Base-by-base conservation (phyloP, 2,888 invertebrate species). In the Metacarcinus magister region DNA sequence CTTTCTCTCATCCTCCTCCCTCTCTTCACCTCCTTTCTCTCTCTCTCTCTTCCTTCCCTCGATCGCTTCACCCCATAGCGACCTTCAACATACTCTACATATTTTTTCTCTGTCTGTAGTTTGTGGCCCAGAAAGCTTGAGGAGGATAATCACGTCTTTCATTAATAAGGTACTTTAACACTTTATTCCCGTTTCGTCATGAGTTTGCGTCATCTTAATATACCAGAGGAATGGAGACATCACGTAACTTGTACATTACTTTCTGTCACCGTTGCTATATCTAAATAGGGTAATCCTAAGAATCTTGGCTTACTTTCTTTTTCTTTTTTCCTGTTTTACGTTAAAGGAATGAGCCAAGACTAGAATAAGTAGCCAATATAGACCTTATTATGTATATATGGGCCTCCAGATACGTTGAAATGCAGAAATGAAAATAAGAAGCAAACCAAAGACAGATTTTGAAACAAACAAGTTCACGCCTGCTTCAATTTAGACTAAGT, bases 51-150 rank as follows among this genome's bases (percentile, higher is more conserved):
- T 10, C 16, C 60, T 13, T 48, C 48, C 10, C 48, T 48, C 48
- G 7, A 48, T 48, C 5, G 48, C 48, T 13, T 48, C 48, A n/a
- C 10, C 48, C 48, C 48, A 48, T 48, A 48, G 5, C 5, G 48
- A 8, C 48, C 48, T 48, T 48, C 7, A 48, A 48, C 7, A 48
- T 8, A 13, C 48, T 48, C 48, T 48, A 48, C 48, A n/a, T n/a
- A n/a, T 23, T 75, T 23, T 75, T n/a, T n/a, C 75, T 75, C 28
- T 75, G n/a, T 75, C 75, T n/a, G 3, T 75, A n/a, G 75, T 23
- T 75, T n/a, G 75, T 75, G 75, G n/a, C 75, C 75, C 75, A 75
- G 75, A 75, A 75, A 75, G 3, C 28, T n/a, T n/a, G n/a, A 75
- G 75, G n/a, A 75, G 28, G 75, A 28, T 28, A 28, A 75, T 75